Base-by-base conservation (phyloP, 1,140 invertebrate species). In the Dendrolimus punctatus region DNA sequence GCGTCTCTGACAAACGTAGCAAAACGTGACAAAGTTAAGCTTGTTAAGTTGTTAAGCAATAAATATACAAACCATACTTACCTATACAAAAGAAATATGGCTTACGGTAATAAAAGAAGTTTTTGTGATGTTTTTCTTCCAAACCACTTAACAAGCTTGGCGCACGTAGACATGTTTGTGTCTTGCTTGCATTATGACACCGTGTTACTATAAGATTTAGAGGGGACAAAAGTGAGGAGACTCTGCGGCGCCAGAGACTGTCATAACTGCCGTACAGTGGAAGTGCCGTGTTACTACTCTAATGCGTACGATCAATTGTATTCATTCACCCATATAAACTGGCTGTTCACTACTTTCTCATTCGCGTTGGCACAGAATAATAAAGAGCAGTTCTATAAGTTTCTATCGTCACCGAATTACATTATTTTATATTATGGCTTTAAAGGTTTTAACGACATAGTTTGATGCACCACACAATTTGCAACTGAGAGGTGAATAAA, bases 61-160 rank as follows among this genome's bases (percentile, higher is more conserved):
- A 23, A 23, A 23, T 23, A 39, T 45, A 47, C 9, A 9, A 36
- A 46, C 37, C 43, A 52, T 54, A 40, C 51, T 59, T 54, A 64
- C 58, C 60, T 65, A 63, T 59, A 64, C 53, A 68, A 58, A 63
- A 55, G 53, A 54, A 57, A 57, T 63, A 75, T 71, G 67, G 58
- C 68, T 68, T 73, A 73, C 67, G 67, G 80, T 70, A 78, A 86
- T 86, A 83, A 84, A 81, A 76, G 82, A 85, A 84, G 72, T 86
- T 86, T 84, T 74, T 70, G 71, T 74, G 79, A 84, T 86, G 79
- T 84, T 85, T 81, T 85, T 86, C 82, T 86, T 86, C 80, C 80
- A 80, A 84, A 86, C 83, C 80, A 86, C 83, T 86, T 86, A 86
- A 84, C 80, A 81, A 78, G 76, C 71, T 82, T 84, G 82, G 80